Percentiles rank a stretch among this genome's conserved stretches.
Evolutionary conservation across 1,140 invertebrate genomes (phyloP).

Genomic region (Diabrotica undecimpunctata): DNA sequence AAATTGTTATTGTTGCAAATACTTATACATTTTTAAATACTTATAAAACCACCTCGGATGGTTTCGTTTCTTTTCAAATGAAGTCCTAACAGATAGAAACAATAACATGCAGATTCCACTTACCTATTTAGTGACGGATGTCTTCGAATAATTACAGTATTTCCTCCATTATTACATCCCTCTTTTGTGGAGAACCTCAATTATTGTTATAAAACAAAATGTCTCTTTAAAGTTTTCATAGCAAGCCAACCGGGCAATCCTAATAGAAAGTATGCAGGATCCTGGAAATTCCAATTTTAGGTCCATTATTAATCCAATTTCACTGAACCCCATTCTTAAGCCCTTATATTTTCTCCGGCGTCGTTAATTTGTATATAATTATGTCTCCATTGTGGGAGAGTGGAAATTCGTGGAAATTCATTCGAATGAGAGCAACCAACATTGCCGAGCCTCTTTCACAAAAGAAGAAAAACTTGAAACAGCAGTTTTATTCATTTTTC

Average conservation of each 20-base stretch:
- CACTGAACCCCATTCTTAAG: conserved; percentile 8
- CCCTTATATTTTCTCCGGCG: conserved; percentile 11
- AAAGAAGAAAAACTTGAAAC: conserved; percentile 17
- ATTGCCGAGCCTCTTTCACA: neutral
- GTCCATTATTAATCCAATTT: conserved; percentile 17
- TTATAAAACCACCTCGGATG: too few relatives aligned
- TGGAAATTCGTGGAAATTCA: conserved; percentile 15
- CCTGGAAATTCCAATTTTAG: conserved; percentile 13
- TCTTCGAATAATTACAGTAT: neutral
- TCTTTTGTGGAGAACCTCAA: neutral
- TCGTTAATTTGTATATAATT: conserved; percentile 21
- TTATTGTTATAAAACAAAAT: conserved; percentile 3
- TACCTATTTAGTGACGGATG: too few relatives aligned
- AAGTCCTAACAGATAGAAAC: too few relatives aligned
- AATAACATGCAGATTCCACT: too few relatives aligned
- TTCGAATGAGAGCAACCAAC: conserved; percentile 5
- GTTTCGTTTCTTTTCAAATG: too few relatives aligned
- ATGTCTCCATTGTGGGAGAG: conserved; percentile 16
- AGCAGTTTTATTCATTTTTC: conserved; percentile 5
- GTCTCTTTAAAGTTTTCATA: conserved; percentile 6
- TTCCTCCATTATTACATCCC: neutral
- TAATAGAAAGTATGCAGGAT: conserved; percentile 14
- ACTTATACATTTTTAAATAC: too few relatives aligned
- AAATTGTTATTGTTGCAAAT: too few relatives aligned
- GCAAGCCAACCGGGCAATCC: conserved; percentile 10